These are phyloP conservation scores for Loris lydekkerianus DNA, from an alignment of 2,797 vertebrate species.

Conservation along the genomic window DNA sequence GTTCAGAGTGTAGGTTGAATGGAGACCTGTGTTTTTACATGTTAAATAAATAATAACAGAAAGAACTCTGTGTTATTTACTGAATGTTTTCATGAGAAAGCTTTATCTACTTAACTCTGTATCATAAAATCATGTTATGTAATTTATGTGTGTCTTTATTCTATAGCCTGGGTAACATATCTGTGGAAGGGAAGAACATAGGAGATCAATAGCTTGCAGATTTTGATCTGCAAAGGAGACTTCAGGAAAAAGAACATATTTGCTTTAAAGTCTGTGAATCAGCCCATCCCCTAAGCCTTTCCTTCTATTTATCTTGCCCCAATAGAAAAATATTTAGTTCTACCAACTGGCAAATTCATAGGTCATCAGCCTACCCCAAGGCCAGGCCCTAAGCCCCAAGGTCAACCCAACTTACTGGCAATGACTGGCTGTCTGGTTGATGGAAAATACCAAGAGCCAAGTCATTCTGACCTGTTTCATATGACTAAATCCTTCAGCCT, in stretches of 20 bases:
- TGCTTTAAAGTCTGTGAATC: constrained; percentile 66
- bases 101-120: constrained; percentile 39
- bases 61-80: constrained; percentile 55
- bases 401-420: neutral
- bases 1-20: constrained; percentile 55
- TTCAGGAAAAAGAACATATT: neutral
- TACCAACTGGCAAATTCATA: neutral
- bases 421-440: neutral
- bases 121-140: neutral
- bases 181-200: neutral
- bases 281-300: constrained; percentile 62
- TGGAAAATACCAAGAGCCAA: constrained; percentile 26
- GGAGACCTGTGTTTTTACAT: constrained; percentile 55
- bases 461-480: constrained; percentile 74
- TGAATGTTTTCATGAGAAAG: constrained; percentile 66
- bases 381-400: neutral
- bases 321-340: neutral
- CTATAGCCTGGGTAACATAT: neutral
- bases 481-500: constrained; percentile 76
- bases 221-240: neutral
- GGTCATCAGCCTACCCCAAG: neutral
- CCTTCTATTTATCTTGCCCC: constrained; percentile 60
- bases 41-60: constrained; percentile 68
- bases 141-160: constrained; percentile 12
- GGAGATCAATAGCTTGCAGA: constrained; percentile 45